Evolutionary conservation across 2,113 vertebrate genomes (phyloP), one percentile per base, ranked within the genome.

Genomic region (Ovibos moschatus): DNA sequence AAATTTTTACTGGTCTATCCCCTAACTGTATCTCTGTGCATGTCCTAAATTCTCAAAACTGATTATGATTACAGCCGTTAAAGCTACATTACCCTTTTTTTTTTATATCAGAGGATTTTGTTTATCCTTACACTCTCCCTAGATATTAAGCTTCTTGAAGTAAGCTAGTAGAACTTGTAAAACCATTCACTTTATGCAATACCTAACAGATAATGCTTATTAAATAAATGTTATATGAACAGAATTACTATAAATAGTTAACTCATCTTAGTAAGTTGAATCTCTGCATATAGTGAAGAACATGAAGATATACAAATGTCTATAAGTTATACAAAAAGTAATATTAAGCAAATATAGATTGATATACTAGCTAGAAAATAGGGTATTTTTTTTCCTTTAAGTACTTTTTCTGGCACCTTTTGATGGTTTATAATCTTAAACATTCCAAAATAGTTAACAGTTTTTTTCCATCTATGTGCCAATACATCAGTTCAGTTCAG

Each of bases 151-250:
- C 3, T 50, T 93, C 28, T 87, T 13, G 8, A 57, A 5, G 21
- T 79, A 40, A 94, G 47, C 12, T 16, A 58, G 53, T 91, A 85
- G 40, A 95, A 27, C 50, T 36, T 88, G 16, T 16, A 43, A 47
- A 51, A 60, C 2, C 47, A 2, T 43, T 84, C 19, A 40, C 2
- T 45, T 2, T 2, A 3, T 50, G 2, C 6, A 82, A 4, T 25
- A 84, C 9, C 36, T 45, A 91, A n/a, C 2, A 36, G 36, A 51
- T 3, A 67, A 11, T 36, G 5, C n/a, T 51, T 85, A 2, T 50
- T 95, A 86, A 91, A 33, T 88, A 86, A 82, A 40, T 86, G 33
- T 60, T n/a, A 76, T 21, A 85, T 95, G 40, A 76, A 43, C 40
- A 83, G 3, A 60, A 55, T 81, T 21, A 23, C 27, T 36, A 16